phyloP scores from a whole-genome alignment of 2,888 invertebrate genomes.

The Salpingus planirostris region DNA sequence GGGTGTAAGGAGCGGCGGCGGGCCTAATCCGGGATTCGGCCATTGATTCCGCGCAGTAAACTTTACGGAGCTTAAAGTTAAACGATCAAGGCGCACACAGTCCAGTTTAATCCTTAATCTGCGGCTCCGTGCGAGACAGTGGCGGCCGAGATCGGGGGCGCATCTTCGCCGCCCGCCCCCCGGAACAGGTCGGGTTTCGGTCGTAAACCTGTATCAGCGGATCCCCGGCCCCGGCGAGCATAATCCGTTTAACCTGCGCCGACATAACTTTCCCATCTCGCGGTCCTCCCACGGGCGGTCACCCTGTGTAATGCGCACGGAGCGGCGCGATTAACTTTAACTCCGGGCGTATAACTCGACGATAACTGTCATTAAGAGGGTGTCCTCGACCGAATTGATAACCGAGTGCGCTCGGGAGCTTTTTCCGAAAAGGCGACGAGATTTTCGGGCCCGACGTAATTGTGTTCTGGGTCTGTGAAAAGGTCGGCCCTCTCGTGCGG shows the following conservation, averaged over 20 bases:
- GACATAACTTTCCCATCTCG: slow-evolving; percentile 42
- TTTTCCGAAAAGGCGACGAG: no score
- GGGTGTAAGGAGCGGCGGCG: slow-evolving; percentile 20
- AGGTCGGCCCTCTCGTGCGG: no score
- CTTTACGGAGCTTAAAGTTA: slow-evolving; percentile 30
- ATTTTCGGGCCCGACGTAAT: no score
- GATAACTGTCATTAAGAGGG: slow-evolving; percentile 38
- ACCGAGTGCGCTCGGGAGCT: no score
- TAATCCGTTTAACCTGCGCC: slow-evolving; percentile 41
- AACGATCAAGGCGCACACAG: slow-evolving; percentile 28
- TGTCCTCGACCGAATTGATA: no score
- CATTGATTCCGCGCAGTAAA: slow-evolving; percentile 30
- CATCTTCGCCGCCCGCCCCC: slow-evolving; percentile 16
- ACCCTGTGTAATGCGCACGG: background rate
- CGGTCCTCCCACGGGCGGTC: slow-evolving; percentile 13
- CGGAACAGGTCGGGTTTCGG: slow-evolving; percentile 14
- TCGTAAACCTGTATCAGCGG: slow-evolving; percentile 20
- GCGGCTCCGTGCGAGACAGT: slow-evolving; percentile 16
- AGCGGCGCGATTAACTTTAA: slow-evolving; percentile 31
- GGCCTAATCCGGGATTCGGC: slow-evolving; percentile 28
- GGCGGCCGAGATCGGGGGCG: slow-evolving; percentile 15
- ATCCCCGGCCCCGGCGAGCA: slow-evolving; percentile 23
- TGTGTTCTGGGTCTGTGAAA: no score
- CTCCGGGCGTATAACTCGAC: slow-evolving; percentile 32
- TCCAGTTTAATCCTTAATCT: slow-evolving; percentile 32